A percentile compares a stretch with the other conserved stretches of the same genome.
These are phyloP conservation scores for Morus bassanus DNA, from an alignment of 2,797 vertebrate genomes.

Conservation along the genomic window DNA sequence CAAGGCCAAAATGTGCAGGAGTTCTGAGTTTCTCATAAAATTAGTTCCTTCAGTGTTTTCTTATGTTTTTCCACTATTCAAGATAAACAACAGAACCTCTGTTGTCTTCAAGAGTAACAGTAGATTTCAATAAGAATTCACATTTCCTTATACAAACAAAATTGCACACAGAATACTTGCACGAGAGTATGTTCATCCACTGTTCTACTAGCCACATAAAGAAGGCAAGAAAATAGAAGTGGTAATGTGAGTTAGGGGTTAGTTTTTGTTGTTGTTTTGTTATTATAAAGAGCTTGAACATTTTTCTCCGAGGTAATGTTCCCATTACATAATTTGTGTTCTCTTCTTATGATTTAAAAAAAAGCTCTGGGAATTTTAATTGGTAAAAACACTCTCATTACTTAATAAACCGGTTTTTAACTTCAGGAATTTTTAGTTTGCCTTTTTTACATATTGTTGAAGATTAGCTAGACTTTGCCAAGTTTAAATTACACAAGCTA, in stretches of 20 bases:
- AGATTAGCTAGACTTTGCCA: not conserved
- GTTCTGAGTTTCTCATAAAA: not conserved
- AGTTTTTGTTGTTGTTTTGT: not conserved
- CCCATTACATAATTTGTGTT: not conserved
- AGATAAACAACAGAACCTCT: not conserved
- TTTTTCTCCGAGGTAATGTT: not conserved
- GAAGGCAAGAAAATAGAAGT: not conserved
- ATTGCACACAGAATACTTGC: not conserved
- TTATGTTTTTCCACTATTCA: not conserved
- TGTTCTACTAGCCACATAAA: not conserved
- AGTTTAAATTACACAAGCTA: not conserved
- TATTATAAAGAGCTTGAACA: not conserved
- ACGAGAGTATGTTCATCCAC: not conserved
- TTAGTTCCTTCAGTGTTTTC: not conserved
- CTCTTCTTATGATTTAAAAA: not conserved
- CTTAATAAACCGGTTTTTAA: not conserved
- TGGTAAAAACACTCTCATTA: not conserved
- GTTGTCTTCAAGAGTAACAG: not conserved
- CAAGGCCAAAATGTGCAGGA: not conserved
- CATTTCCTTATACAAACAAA: not conserved
- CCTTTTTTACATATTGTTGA: not conserved
- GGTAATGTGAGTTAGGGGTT: not conserved
- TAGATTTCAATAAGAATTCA: not conserved
- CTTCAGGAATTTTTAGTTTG: not conserved
- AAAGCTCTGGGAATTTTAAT: not conserved